Conservation (phyloP, 92 coral and sea anemone species). For the Zoanthus sociatus region DNA sequence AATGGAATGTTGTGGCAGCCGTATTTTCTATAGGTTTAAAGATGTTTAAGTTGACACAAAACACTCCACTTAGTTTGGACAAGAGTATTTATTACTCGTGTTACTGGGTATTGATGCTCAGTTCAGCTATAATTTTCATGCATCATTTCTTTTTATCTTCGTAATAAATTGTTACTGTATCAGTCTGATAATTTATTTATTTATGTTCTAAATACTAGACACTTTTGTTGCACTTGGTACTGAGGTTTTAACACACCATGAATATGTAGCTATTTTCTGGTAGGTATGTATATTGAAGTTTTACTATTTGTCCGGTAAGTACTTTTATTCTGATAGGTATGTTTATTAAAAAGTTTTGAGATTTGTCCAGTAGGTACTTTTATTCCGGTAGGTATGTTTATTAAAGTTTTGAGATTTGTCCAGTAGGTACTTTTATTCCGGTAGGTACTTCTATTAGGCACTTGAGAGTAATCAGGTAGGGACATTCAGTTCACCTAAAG, state of each 20-base stretch:
- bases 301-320: not conserved
- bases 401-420: not conserved
- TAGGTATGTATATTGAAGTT: constrained; percentile 12
- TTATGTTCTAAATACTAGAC: not conserved
- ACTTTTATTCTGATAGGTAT: not conserved
- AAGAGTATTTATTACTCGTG: not conserved
- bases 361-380: not conserved
- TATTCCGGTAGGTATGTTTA: not conserved
- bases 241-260: constrained; percentile 4
- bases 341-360: not conserved
- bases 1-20: not conserved
- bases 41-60: not conserved
- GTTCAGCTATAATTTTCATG: not conserved
- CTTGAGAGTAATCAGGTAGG: constrained; percentile 69
- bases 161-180: constrained; percentile 5
- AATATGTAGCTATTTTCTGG: not conserved
- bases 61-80: not conserved
- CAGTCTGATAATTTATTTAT: constrained; percentile 1
- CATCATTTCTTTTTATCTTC: constrained; percentile 8
- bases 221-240: constrained; percentile 3
- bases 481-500: constrained; percentile 74
- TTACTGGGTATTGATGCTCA: not conserved
- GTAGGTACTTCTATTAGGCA: constrained; percentile 28
- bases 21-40: not conserved
- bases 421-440: constrained; percentile 10